phyloP scores from a whole-genome alignment of 1,140 invertebrate species.

The Cotesia glomerata region DNA sequence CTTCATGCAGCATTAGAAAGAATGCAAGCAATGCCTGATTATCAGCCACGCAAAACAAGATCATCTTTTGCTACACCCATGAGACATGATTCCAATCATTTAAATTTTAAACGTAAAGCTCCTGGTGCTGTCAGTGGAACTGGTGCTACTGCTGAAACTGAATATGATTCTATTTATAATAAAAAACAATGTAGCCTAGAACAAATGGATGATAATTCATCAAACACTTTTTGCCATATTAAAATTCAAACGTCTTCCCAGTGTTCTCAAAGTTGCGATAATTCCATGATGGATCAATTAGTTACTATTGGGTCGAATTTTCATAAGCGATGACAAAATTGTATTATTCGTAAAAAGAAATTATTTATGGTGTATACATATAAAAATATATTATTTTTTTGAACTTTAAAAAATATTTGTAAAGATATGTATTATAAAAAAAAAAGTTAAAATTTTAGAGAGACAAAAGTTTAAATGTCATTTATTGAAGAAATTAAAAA shows the following conservation, averaged over 20 bases:
- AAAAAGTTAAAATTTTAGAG: too few species aligned
- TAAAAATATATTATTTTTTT: background rate
- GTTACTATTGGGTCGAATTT: slow-evolving; percentile 20
- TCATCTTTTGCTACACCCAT: slow-evolving; percentile 52
- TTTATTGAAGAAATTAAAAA: too few species aligned
- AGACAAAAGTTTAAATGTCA: too few species aligned
- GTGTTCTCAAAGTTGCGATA: slow-evolving; percentile 22
- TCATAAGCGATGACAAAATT: slow-evolving; percentile 28
- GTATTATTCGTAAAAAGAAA: slow-evolving; percentile 17
- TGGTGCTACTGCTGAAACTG: slow-evolving; percentile 9
- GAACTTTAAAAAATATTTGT: background rate
- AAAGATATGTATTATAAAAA: background rate
- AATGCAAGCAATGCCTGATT: slow-evolving; percentile 61
- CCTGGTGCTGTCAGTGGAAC: slow-evolving; percentile 21
- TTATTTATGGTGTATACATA: background rate
- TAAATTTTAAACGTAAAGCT: slow-evolving; percentile 44
- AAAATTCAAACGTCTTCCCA: slow-evolving; percentile 54
- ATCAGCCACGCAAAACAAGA: slow-evolving; percentile 62
- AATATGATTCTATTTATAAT: slow-evolving; percentile 21
- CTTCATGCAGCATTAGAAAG: slow-evolving; percentile 60
- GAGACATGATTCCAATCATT: slow-evolving; percentile 41
- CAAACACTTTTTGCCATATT: slow-evolving; percentile 57
- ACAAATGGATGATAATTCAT: slow-evolving; percentile 36
- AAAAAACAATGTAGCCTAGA: slow-evolving; percentile 27
- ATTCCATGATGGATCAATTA: background rate